Evolutionary conservation across 1,140 invertebrate genomes (phyloP), one percentile per base, ranked within the genome.

Genomic region (Alviniconcha marisindica): DNA sequence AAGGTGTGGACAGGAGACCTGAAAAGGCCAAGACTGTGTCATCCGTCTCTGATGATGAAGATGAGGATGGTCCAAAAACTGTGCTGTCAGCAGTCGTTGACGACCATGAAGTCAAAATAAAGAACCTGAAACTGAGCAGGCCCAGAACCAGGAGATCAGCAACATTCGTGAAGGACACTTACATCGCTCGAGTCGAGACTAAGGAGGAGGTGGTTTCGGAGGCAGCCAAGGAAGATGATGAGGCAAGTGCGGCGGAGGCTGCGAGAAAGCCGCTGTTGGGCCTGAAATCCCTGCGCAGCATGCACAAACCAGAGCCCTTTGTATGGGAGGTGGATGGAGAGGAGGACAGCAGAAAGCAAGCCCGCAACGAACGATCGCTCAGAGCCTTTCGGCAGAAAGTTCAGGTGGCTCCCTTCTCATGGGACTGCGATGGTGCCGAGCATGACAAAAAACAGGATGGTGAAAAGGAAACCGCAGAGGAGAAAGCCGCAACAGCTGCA

Each of bases 261-360:
- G 15, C 60, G 10, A 63, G 69, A 82, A 77, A 79, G 40, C 63
- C 63, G 33, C 48, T 83, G 63, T 21, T 54, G 56, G 82, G 82
- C n/a, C 63, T 83, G 24, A 83, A 73, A 33, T 56, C 82, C 2
- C 66, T 83, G 18, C 28, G 82, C 18, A n/a, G 33, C 15, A 21
- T 79, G 21, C 44, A 42, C 51, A 69, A 79, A 24, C 60, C 82
- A 42, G 15, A 79, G 40, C 76, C 82, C 21, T 83, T 83, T 74
- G 63, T 77, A 0, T 83, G 82, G 82, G 82, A 83, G 28, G 33
- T 71, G 24, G 82, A 83, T 36, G 82, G 77, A 18, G 77, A 71
- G 2, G 82, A 83, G 77, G 82, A 83, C 66, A 18, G 38, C 44
- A 79, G 21, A 24, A 51, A 73, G 31, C 31, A 28, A 31, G 54